These are phyloP conservation scores for Phrynocephalus guinanensis DNA, from an alignment of 2,797 vertebrate genomes.

Conservation along the genomic window DNA sequence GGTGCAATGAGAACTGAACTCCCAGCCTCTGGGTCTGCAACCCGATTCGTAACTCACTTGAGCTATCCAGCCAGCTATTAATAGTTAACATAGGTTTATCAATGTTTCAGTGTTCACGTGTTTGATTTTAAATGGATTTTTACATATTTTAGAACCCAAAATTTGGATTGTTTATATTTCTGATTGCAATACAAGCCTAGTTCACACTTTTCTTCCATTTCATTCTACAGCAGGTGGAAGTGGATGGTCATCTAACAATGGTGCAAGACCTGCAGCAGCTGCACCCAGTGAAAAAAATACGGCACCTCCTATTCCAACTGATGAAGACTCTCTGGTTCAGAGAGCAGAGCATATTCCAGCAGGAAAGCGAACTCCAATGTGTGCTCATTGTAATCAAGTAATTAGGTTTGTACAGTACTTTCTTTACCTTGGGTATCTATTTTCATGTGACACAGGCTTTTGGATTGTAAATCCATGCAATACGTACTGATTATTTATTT, in stretches of 20 bases:
- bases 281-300: slow-evolving; percentile 57
- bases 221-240: slow-evolving; percentile 77
- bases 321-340: slow-evolving; percentile 91
- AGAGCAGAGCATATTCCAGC: slow-evolving; percentile 95
- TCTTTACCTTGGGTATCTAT: background rate
- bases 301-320: slow-evolving; percentile 80
- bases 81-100: background rate
- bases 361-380: slow-evolving; percentile 94
- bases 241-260: slow-evolving; percentile 80
- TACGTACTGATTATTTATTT: background rate
- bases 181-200: background rate
- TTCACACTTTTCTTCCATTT: slow-evolving; percentile 37
- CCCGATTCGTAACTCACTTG: no score
- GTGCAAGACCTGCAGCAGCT: slow-evolving; percentile 52
- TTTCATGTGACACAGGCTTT: background rate
- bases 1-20: no score
- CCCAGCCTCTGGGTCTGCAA: no score
- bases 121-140: background rate
- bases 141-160: background rate
- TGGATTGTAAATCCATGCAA: background rate
- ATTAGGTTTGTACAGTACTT: slow-evolving; percentile 84
- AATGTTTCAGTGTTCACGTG: background rate
- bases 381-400: slow-evolving; percentile 90
- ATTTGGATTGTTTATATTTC: background rate
- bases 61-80: background rate